phyloP scores from a whole-genome alignment of 2,888 invertebrate species.

The Bhutanitis thaidina region DNA sequence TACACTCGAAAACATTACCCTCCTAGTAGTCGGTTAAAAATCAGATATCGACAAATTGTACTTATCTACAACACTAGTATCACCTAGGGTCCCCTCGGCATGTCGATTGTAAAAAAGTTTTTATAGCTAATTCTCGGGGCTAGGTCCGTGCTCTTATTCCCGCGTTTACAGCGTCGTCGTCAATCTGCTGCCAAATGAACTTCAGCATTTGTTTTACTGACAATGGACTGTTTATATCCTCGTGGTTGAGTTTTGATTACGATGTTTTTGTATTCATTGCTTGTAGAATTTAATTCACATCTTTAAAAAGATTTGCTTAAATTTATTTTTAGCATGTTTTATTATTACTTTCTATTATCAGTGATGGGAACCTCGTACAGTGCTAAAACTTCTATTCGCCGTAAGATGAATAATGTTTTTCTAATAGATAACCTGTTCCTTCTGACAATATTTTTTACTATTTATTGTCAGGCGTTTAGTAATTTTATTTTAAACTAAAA shows the following conservation, averaged over 20 bases:
- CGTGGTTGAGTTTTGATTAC: slow-evolving; percentile 36
- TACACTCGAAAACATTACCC: too few relatives aligned
- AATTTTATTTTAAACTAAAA: too few relatives aligned
- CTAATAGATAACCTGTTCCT: too few relatives aligned
- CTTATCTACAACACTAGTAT: slow-evolving; percentile 21
- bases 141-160: slow-evolving; percentile 16
- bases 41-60: slow-evolving; percentile 2
- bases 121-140: slow-evolving; percentile 65
- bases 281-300: neutral
- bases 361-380: slow-evolving; percentile 6
- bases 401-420: too few relatives aligned
- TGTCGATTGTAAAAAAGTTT: slow-evolving; percentile 73
- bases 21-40: too few relatives aligned
- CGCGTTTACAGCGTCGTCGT: slow-evolving; percentile 45
- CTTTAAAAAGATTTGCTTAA: too few relatives aligned
- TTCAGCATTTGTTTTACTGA: slow-evolving; percentile 53
- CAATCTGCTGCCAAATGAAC: slow-evolving; percentile 58
- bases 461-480: too few relatives aligned
- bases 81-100: slow-evolving; percentile 29
- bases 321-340: too few relatives aligned
- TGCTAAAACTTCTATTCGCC: neutral
- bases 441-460: too few relatives aligned
- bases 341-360: too few relatives aligned
- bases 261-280: slow-evolving; percentile 25
- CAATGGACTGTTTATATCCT: slow-evolving; percentile 44